These are phyloP conservation scores for Drosophila acutilabella DNA, from an alignment of 2,888 invertebrate species.

Conservation along the genomic window DNA sequence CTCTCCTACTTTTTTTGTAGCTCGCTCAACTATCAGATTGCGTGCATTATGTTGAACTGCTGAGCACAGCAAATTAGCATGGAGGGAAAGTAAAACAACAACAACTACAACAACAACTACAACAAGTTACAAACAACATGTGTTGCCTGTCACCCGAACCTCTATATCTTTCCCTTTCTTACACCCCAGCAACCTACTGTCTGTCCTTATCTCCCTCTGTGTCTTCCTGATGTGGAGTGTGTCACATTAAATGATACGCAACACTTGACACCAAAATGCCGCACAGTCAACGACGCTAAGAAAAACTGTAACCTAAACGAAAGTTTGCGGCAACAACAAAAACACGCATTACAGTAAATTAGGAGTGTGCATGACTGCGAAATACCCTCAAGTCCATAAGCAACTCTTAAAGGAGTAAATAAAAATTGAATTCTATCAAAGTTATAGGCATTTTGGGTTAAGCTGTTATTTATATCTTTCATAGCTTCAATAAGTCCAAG, in stretches of 20 bases:
- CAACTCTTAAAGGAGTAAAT: not conserved
- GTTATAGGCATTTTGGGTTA: no score
- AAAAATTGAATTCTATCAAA: no score
- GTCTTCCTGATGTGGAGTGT: slow-evolving; percentile 43
- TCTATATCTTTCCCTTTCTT: not conserved
- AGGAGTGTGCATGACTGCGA: not conserved
- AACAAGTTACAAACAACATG: slow-evolving; percentile 52
- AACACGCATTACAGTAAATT: not conserved
- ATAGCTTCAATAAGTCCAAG: no score
- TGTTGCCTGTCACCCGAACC: slow-evolving; percentile 59
- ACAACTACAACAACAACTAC: slow-evolving; percentile 1
- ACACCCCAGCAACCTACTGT: not conserved
- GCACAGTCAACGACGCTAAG: slow-evolving; percentile 38
- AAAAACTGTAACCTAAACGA: slow-evolving; percentile 41
- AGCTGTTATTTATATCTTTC: no score
- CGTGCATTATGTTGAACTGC: slow-evolving; percentile 56
- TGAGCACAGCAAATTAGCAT: slow-evolving; percentile 71
- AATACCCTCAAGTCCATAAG: not conserved
- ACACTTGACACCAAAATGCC: slow-evolving; percentile 77
- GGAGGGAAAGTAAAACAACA: slow-evolving; percentile 21
- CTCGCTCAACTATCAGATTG: slow-evolving; percentile 39
- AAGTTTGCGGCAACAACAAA: slow-evolving; percentile 26
- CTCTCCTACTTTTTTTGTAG: not conserved
- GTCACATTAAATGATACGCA: slow-evolving; percentile 79
- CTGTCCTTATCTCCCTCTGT: slow-evolving; percentile 10